Percentiles rank a stretch among this genome's conserved stretches.
Conservation (phyloP, 2,888 invertebrate genomes). For the Eristalis pertinax region DNA sequence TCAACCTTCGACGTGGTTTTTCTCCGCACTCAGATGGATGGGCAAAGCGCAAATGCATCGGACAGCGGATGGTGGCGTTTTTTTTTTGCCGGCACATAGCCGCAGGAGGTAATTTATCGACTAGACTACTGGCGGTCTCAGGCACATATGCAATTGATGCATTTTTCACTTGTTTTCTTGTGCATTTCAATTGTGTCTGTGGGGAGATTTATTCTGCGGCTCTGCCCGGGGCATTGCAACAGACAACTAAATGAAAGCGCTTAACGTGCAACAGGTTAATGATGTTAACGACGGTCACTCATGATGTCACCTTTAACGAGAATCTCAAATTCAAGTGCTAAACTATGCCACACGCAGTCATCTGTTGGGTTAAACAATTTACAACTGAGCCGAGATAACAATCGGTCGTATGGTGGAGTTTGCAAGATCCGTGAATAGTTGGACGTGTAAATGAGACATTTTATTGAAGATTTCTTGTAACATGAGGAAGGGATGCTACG, state of each 20-base stretch:
- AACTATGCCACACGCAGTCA: not conserved
- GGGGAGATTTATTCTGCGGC: not conserved
- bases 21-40: constrained; percentile 21
- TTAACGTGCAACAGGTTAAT: constrained; percentile 3
- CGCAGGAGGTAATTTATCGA: constrained; percentile 22
- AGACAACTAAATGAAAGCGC: constrained; percentile 4
- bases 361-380: not conserved
- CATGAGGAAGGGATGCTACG: not conserved
- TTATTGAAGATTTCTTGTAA: not conserved
- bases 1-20: constrained; percentile 31
- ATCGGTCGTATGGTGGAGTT: not conserved
- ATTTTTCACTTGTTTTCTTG: constrained; percentile 7
- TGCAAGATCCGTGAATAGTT: not conserved
- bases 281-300: constrained; percentile 4
- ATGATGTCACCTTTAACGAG: not conserved
- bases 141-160: not conserved
- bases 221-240: not conserved
- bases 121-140: not conserved
- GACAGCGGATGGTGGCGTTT: not conserved
- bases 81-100: constrained; percentile 4
- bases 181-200: constrained; percentile 5
- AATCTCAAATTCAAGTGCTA: not conserved
- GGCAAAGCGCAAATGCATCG: not conserved
- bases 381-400: not conserved
- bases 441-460: not conserved